Evolutionary conservation across 2,113 vertebrate genomes (phyloP).

Genomic region (Anarrhichthys ocellatus): DNA sequence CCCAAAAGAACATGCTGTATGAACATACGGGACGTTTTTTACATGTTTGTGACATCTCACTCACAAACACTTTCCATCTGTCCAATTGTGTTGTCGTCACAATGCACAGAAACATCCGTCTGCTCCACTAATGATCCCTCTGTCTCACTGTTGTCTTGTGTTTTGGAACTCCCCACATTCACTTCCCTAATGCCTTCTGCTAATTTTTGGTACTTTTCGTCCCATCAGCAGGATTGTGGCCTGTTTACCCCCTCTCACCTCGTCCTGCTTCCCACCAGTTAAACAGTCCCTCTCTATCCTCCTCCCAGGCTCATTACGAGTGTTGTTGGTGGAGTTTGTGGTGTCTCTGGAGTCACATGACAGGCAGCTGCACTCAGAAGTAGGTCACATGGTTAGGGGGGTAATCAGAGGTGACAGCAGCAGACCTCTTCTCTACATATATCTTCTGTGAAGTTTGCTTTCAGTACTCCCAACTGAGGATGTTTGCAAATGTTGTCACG

Average conservation of each 20-base stretch:
- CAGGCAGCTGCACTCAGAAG: slow-evolving; percentile 72
- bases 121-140: slow-evolving; percentile 6
- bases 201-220: slow-evolving; percentile 15
- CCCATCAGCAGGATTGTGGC: slow-evolving; percentile 4
- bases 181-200: slow-evolving; percentile 15
- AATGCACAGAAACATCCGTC: slow-evolving; percentile 17
- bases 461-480: background rate
- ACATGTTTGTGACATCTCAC: slow-evolving; percentile 17
- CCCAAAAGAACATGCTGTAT: background rate
- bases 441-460: background rate
- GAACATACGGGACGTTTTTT: background rate
- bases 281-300: slow-evolving; percentile 63
- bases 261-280: slow-evolving; percentile 23
- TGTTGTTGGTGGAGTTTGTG: slow-evolving; percentile 60
- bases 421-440: background rate
- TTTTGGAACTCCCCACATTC: slow-evolving; percentile 34
- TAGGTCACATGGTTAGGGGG: slow-evolving; percentile 73
- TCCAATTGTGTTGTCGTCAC: background rate
- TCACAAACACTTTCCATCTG: background rate
- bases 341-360: slow-evolving; percentile 75
- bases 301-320: slow-evolving; percentile 56
- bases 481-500: background rate
- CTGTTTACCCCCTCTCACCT: slow-evolving; percentile 26
- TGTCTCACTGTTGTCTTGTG: slow-evolving; percentile 8
- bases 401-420: slow-evolving; percentile 60